phyloP scores from a whole-genome alignment of 1,140 invertebrate genomes.

The Psix sp. region DNA sequence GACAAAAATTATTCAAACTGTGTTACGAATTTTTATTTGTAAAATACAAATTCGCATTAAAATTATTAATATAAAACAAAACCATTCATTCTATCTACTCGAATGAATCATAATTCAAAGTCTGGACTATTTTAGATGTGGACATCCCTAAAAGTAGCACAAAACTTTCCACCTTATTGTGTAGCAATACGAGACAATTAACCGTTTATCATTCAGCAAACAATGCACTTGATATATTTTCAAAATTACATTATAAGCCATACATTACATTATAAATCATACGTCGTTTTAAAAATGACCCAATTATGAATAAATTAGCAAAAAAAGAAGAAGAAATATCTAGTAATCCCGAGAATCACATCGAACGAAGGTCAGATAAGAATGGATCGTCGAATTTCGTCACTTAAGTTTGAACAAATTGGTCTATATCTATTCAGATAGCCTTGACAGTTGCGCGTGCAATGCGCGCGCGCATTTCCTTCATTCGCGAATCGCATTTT shows the following conservation, averaged over 20 bases:
- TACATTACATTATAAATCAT: background rate
- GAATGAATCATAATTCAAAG: background rate
- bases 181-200: too few relatives aligned
- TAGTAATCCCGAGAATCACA: constrained; percentile 20
- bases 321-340: constrained; percentile 8
- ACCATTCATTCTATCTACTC: background rate
- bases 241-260: background rate
- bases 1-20: too few relatives aligned
- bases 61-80: too few relatives aligned
- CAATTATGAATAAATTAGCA: background rate
- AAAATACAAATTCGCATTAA: too few relatives aligned
- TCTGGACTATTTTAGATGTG: background rate
- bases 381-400: constrained; percentile 71
- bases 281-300: background rate
- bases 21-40: too few relatives aligned
- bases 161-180: background rate
- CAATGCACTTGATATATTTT: background rate
- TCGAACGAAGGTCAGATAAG: constrained; percentile 71
- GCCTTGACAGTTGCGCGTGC: constrained; percentile 49
- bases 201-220: background rate
- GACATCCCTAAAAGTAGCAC: background rate
- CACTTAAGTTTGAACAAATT: constrained; percentile 54
- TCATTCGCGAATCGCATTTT: constrained; percentile 41
- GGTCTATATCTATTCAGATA: constrained; percentile 19
- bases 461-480: constrained; percentile 54